Percentiles rank a stretch among this genome's conserved stretches.
These are phyloP conservation scores for Rallus limicola DNA, from an alignment of 2,113 vertebrate species.

Conservation along the genomic window DNA sequence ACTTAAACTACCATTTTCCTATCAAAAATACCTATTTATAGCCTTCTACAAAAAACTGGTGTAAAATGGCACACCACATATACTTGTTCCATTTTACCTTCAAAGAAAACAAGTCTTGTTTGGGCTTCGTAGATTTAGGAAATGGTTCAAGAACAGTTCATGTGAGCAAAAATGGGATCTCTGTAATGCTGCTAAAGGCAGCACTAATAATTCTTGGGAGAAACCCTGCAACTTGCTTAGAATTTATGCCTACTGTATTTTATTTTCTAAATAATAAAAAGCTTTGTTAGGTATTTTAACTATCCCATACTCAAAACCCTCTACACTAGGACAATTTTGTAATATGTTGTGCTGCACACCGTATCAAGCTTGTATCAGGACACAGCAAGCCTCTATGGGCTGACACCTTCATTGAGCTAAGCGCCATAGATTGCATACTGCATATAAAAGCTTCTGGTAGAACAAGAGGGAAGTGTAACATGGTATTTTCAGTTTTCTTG, in stretches of 20 bases:
- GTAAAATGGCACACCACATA: not conserved
- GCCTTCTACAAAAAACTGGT: not conserved
- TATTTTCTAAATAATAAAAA: not conserved
- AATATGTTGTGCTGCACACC: not conserved
- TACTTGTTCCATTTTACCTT: too few species aligned
- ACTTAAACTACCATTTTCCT: not conserved
- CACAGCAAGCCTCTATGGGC: not conserved
- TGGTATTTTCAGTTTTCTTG: not conserved
- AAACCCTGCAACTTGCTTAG: not conserved
- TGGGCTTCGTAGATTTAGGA: not conserved
- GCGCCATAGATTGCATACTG: not conserved
- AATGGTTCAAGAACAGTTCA: constrained; percentile 9
- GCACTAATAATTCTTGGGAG: not conserved
- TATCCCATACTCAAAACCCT: not conserved
- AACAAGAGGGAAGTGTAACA: not conserved
- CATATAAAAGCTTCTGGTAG: not conserved
- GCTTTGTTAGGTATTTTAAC: not conserved
- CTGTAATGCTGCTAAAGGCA: constrained; percentile 17
- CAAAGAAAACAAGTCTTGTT: constrained; percentile 19
- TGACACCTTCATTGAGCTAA: not conserved
- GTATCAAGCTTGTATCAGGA: not conserved
- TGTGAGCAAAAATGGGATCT: constrained; percentile 10
- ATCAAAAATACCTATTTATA: not conserved
- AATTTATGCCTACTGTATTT: not conserved
- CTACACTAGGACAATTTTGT: not conserved